A percentile compares a stretch with the other conserved stretches of the same genome.
These are phyloP conservation scores for Pagetopsis macropterus DNA, from an alignment of 2,797 vertebrate species.

Conservation along the genomic window DNA sequence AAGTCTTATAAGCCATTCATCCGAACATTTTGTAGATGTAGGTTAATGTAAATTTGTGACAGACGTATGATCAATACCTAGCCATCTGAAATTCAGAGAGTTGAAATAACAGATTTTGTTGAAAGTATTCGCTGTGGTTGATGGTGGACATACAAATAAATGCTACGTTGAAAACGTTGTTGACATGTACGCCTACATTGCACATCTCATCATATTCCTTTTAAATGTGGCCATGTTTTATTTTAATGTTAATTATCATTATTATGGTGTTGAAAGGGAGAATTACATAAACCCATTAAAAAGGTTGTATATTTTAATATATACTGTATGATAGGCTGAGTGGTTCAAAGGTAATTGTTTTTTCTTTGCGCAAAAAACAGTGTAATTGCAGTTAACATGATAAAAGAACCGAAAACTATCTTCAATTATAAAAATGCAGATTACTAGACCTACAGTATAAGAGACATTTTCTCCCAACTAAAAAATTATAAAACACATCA, in stretches of 20 bases:
- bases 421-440: neutral
- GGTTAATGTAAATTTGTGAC: too few species aligned
- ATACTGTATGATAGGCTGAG: too few species aligned
- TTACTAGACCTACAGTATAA: neutral
- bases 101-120: neutral
- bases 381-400: neutral
- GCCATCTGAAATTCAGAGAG: neutral
- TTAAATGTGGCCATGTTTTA: too few species aligned
- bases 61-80: too few species aligned
- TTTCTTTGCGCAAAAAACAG: neutral
- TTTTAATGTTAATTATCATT: neutral
- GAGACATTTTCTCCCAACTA: neutral
- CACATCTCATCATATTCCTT: too few species aligned
- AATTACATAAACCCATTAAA: neutral
- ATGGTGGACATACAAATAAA: neutral
- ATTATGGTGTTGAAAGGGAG: neutral
- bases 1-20: too few species aligned
- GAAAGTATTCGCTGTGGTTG: neutral
- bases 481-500: neutral
- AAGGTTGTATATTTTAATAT: too few species aligned
- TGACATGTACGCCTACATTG: too few species aligned
- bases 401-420: neutral
- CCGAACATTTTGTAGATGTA: too few species aligned
- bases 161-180: neutral
- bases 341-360: neutral